phyloP scores from a whole-genome alignment of 2,888 invertebrate genomes.

The Parapristionchus giblindavisi region DNA sequence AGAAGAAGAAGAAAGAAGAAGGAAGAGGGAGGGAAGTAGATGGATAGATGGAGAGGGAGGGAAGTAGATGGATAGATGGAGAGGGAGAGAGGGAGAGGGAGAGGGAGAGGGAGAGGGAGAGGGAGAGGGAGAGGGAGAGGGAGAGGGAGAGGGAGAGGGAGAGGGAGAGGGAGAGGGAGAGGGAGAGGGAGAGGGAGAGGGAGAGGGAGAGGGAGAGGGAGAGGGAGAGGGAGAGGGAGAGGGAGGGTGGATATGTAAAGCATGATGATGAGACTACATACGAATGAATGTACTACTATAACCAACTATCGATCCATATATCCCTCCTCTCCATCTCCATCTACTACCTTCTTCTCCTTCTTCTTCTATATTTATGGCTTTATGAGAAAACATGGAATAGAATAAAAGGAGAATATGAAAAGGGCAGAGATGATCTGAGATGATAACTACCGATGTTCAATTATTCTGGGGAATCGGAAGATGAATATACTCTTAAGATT shows the following conservation, averaged over 20 bases:
- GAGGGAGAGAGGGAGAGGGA: not conserved
- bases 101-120: conserved; percentile 15
- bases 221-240: conserved; percentile 7
- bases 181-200: not conserved
- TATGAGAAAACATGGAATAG: too few species aligned
- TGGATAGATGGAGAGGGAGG: conserved; percentile 1
- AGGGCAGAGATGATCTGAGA: too few species aligned
- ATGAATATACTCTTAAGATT: too few species aligned
- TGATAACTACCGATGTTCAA: too few species aligned
- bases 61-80: not conserved
- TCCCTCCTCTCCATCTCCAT: not conserved
- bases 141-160: conserved; percentile 31
- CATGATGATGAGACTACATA: conserved; percentile 4
- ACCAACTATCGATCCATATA: not conserved
- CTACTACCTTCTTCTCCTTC: not conserved
- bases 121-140: conserved; percentile 24
- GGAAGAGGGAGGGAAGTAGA: not conserved
- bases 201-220: not conserved
- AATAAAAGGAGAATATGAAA: too few species aligned
- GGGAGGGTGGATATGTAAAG: conserved; percentile 3
- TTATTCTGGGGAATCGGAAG: too few species aligned
- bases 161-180: conserved; percentile 24
- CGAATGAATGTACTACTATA: not conserved
- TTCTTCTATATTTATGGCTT: not conserved
- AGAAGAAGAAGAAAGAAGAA: conserved; percentile 7